Percentiles rank a stretch among this genome's conserved stretches.
phyloP scores from a whole-genome alignment of 2,888 invertebrate genomes.

The Drosophila algonquin region DNA sequence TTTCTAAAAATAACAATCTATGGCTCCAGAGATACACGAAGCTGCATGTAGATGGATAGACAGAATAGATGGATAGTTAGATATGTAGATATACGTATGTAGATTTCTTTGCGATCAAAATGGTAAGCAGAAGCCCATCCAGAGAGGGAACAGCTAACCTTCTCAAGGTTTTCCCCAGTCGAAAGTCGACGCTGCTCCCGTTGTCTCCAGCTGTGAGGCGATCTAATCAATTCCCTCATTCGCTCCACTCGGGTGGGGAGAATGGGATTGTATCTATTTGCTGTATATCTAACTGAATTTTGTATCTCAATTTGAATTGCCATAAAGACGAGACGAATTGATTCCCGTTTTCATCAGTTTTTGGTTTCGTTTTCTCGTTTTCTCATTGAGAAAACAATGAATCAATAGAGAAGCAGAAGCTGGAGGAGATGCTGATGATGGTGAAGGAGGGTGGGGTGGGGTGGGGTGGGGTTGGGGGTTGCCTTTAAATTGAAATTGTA shows the following conservation, averaged over 20 bases:
- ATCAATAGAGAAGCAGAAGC: not conserved
- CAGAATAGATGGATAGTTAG: no score
- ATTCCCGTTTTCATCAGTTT: conserved; percentile 29
- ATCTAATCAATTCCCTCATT: conserved; percentile 38
- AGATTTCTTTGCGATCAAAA: not conserved
- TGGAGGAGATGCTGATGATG: not conserved
- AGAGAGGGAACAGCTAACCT: no score
- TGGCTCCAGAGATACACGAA: no score
- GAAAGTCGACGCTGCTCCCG: not conserved
- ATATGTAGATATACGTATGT: no score
- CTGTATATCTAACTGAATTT: conserved; percentile 25
- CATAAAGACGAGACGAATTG: conserved; percentile 55
- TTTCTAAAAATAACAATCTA: no score
- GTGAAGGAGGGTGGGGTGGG: conserved; percentile 22
- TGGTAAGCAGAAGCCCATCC: not conserved
- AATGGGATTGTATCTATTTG: conserved; percentile 10
- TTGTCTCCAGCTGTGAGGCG: conserved; percentile 7
- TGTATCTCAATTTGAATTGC: conserved; percentile 67
- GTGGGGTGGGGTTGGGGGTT: conserved; percentile 31
- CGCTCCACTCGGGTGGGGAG: not conserved
- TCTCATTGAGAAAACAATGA: conserved; percentile 48
- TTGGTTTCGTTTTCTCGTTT: conserved; percentile 21
- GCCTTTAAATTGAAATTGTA: conserved; percentile 81
- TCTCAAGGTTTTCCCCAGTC: no score
- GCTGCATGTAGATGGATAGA: no score